Conservation (phyloP, 2,797 vertebrate genomes). For the Falco concolor region DNA sequence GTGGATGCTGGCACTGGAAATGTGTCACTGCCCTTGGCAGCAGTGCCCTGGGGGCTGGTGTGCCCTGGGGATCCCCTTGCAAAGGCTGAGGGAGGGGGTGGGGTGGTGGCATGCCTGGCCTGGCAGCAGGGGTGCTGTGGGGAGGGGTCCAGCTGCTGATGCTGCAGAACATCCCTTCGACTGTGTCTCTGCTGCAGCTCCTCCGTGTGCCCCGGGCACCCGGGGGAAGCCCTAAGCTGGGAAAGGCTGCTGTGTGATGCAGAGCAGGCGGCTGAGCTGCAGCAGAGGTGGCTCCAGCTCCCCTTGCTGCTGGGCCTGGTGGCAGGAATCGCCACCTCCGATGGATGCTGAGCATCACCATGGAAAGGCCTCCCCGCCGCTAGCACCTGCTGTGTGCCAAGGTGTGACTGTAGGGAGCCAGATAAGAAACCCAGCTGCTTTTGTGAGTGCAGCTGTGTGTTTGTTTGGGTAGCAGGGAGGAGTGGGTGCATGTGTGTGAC, state of each 20-base stretch:
- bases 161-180: rapidly evolving
- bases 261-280: background rate
- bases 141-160: background rate
- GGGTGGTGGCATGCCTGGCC: background rate
- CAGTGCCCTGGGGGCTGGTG: rapidly evolving
- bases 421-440: background rate
- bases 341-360: background rate
- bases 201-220: rapidly evolving
- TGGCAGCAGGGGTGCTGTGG: background rate
- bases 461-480: background rate
- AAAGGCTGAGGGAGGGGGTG: background rate
- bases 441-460: rapidly evolving
- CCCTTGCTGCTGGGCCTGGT: background rate
- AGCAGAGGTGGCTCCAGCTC: background rate
- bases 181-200: background rate
- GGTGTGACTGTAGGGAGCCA: background rate
- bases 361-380: background rate
- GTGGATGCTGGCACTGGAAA: background rate
- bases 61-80: background rate
- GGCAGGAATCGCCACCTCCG: background rate
- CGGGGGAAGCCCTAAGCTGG: background rate
- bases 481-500: rapidly evolving
- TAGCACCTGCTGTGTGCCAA: background rate
- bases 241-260: rapidly evolving
- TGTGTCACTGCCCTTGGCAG: rapidly evolving